Evolutionary conservation across 1,140 invertebrate species (phyloP).

Genomic region (Liolophura sinensis): DNA sequence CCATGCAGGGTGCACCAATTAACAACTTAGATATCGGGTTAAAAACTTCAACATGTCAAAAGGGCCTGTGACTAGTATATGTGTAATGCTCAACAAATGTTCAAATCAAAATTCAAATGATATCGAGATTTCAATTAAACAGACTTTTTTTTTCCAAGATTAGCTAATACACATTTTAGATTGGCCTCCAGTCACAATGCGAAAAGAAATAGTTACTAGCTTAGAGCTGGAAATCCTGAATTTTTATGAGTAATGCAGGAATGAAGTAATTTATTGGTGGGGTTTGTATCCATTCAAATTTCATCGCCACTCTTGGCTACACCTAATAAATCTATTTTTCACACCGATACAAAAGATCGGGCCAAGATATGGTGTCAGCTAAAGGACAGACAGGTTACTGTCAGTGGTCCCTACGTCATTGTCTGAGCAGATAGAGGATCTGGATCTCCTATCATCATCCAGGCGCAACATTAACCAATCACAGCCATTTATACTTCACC

Average conservation of each 20-base stretch:
- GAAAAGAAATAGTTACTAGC: background rate
- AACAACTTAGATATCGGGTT: background rate
- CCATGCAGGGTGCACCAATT: background rate
- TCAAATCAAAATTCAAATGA: background rate
- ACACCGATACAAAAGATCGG: too few species aligned
- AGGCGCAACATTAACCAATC: too few species aligned
- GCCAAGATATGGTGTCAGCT: too few species aligned
- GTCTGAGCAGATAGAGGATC: too few species aligned
- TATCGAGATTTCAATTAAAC: background rate
- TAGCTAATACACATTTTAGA: background rate
- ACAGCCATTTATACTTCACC: too few species aligned
- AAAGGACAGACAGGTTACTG: too few species aligned
- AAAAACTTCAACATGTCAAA: background rate
- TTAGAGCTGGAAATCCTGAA: background rate
- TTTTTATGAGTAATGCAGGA: background rate
- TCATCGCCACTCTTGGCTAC: background rate
- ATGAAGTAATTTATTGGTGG: background rate
- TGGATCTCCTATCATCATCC: too few species aligned
- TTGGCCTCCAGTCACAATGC: background rate
- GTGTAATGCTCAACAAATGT: background rate
- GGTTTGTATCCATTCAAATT: background rate
- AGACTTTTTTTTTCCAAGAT: too few species aligned
- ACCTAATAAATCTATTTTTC: too few species aligned
- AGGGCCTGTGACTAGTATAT: background rate
- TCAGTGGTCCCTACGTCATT: too few species aligned